Base-by-base conservation (phyloP, 2,888 invertebrate species). In the Peribatodes rhomboidaria region DNA sequence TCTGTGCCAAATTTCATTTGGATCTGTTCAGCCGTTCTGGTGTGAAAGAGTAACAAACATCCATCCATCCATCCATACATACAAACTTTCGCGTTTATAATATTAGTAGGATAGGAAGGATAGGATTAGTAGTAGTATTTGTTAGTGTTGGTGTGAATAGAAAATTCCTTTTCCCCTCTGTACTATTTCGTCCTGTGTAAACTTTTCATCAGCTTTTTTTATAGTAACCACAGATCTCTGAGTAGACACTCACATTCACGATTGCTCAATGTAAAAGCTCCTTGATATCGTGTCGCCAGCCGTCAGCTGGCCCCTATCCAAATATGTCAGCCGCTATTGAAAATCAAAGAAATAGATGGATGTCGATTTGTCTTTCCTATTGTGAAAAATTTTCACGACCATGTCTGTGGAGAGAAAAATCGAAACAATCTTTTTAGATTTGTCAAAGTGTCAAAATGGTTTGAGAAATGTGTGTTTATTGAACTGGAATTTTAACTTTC, bases 281-380 rank as follows among this genome's bases (percentile, higher is more conserved):
- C 54, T 22, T 60, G 16, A 56, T 37, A 55, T 60, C 22, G 31
- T 49, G 18, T 37, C 16, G 13, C 14, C 33, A 55, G 14, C 39
- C 52, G 20, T 49, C 55, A 31, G 37, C 59, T 64, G 64, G 59
- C 64, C 11, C 33, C n/a, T 4, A 22, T 49, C 59, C 59, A 64
- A 64, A 27, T 27, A 42, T 57, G 37, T 41, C 47, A 31, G 46
- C 20, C 35, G 33, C 42, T 54, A 54, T 64, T 58, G 63, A 64
- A 64, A 64, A 54, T 49, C 47, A 41, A 58, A 64, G 59, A 49
- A 55, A 59, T 44, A 16, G 54, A 64, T 50, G 42, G 35, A 20
- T 39, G 27, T 33, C 42, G 55, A 59, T 44, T 55, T 59, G 39
- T 59, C 44, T 31, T 14, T 35, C 10, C 44, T 54, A 39, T 55